These are phyloP conservation scores for Odontomachus brunneus DNA, from an alignment of 1,140 invertebrate species.

Conservation along the genomic window DNA sequence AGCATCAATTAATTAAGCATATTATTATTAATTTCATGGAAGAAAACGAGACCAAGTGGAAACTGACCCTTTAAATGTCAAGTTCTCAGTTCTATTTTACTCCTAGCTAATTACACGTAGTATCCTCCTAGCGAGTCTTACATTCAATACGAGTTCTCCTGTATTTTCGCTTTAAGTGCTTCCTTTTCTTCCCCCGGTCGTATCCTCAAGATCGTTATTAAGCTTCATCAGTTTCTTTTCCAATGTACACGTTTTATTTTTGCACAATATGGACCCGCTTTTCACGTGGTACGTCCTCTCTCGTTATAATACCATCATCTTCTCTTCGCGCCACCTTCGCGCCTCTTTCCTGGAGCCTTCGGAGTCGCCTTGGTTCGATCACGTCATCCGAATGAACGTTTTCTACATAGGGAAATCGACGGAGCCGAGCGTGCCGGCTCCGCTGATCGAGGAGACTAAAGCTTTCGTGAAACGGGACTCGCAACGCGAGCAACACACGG, in stretches of 20 bases:
- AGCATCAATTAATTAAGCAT: too few relatives aligned
- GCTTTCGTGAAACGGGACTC: constrained; percentile 32
- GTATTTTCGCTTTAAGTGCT: constrained; percentile 70
- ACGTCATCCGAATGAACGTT: constrained; percentile 73
- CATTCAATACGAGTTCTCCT: constrained; percentile 68
- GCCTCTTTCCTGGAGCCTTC: constrained; percentile 45
- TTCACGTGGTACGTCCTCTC: not conserved
- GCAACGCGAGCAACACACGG: constrained; percentile 66
- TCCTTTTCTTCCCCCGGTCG: constrained; percentile 74
- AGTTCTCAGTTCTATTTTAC: constrained; percentile 46
- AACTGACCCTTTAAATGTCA: constrained; percentile 32
- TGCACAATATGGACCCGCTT: not conserved
- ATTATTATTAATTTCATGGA: not conserved
- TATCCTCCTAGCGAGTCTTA: constrained; percentile 78
- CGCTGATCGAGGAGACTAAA: constrained; percentile 59
- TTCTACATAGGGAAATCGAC: constrained; percentile 78
- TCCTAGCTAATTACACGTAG: constrained; percentile 80
- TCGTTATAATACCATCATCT: constrained; percentile 14
- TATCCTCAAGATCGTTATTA: constrained; percentile 49
- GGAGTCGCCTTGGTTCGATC: constrained; percentile 24
- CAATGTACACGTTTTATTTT: not conserved
- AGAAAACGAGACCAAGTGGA: not conserved
- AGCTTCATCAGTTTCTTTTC: constrained; percentile 16
- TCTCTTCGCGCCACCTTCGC: not conserved
- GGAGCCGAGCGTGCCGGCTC: constrained; percentile 71